These are phyloP conservation scores for Spea multiplicata DNA, from an alignment of 2,113 vertebrate genomes.

Conservation along the genomic window DNA sequence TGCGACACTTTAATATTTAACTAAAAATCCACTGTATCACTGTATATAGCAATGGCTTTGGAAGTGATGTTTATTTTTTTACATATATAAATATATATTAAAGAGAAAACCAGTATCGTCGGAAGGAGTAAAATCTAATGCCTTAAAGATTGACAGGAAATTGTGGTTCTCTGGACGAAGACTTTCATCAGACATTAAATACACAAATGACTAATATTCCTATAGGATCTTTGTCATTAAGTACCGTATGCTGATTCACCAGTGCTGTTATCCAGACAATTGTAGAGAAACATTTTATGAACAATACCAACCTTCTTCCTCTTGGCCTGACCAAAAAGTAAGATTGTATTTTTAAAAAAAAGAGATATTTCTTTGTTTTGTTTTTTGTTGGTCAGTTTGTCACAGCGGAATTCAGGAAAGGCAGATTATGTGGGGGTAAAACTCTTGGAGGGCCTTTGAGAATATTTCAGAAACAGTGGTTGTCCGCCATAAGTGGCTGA, in stretches of 20 bases:
- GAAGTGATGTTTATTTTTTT: constrained; percentile 83
- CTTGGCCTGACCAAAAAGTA: constrained; percentile 57
- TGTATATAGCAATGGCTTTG: constrained; percentile 73
- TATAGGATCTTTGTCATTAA: constrained; percentile 3
- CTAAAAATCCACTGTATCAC: constrained; percentile 76
- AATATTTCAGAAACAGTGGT: constrained; percentile 43
- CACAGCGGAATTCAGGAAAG: constrained; percentile 46
- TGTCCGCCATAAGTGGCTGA: too few relatives aligned
- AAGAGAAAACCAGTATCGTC: constrained; percentile 63
- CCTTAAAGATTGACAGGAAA: constrained; percentile 80
- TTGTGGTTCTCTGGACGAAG: constrained; percentile 72
- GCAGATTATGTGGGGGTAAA: too few relatives aligned
- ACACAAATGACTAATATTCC: constrained; percentile 32
- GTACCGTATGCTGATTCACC: constrained; percentile 64
- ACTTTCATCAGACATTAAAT: constrained; percentile 63
- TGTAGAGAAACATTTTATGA: constrained; percentile 61
- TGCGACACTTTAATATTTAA: constrained; percentile 73
- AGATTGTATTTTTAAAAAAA: constrained; percentile 37
- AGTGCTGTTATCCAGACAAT: constrained; percentile 54
- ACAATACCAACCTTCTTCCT: constrained; percentile 57
- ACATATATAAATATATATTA: constrained; percentile 53
- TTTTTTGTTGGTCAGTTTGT: constrained; percentile 51
- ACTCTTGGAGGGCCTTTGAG: constrained; percentile 41
- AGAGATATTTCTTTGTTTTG: too few relatives aligned
- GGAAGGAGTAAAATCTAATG: constrained; percentile 67